Conservation (phyloP, 1,140 invertebrate species). For the Chymomyza costata region DNA sequence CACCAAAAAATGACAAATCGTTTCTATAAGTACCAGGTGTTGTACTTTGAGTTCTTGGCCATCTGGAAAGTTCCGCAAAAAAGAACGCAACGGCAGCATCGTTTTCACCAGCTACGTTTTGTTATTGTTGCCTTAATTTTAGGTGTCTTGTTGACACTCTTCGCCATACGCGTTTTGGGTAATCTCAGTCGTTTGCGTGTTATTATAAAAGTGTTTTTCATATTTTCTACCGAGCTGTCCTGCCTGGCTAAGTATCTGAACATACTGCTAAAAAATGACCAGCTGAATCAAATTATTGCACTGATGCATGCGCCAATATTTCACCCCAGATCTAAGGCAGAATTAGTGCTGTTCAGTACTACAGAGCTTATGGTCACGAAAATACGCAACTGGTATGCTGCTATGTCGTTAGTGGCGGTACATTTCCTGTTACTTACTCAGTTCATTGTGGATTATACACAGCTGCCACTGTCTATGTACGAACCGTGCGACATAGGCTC, state of each 20-base stretch:
- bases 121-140: constrained; percentile 30
- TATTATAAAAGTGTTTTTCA: constrained; percentile 57
- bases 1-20: constrained; percentile 10
- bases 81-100: constrained; percentile 1
- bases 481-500: constrained; percentile 35
- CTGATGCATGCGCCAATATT: constrained; percentile 28
- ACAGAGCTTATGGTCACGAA: constrained; percentile 5
- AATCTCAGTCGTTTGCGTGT: constrained; percentile 40
- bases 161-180: constrained; percentile 30
- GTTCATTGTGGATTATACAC: constrained; percentile 14
- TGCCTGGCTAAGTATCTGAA: constrained; percentile 50
- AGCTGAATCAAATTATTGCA: constrained; percentile 18
- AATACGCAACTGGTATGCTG: constrained; percentile 39
- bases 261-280: constrained; percentile 15
- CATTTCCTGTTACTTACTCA: constrained; percentile 22
- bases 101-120: constrained; percentile 24
- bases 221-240: constrained; percentile 54
- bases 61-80: constrained; percentile 19
- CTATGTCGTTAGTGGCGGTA: constrained; percentile 28
- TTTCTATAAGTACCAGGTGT: constrained; percentile 53
- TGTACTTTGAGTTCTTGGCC: constrained; percentile 43
- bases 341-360: constrained; percentile 5
- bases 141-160: constrained; percentile 42
- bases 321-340: constrained; percentile 3
- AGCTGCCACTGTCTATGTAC: constrained; percentile 44